Conservation (phyloP, 2,888 invertebrate genomes). For the Synanthedon andrenaeformis region DNA sequence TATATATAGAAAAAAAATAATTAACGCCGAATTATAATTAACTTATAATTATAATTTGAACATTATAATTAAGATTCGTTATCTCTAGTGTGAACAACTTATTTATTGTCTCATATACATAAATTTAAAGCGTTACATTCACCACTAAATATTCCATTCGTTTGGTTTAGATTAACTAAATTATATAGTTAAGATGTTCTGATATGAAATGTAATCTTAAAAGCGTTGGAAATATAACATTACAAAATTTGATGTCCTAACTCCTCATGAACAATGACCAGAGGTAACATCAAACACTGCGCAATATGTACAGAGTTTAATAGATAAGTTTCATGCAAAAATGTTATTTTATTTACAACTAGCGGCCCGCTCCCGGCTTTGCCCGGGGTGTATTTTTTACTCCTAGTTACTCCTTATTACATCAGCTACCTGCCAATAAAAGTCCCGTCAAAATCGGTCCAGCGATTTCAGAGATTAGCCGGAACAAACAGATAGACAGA, state of each 20-base stretch:
- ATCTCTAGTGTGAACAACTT: not conserved
- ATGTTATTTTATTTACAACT: constrained; percentile 20
- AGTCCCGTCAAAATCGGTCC: too few relatives aligned
- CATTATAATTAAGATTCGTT: not conserved
- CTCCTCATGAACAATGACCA: constrained; percentile 46
- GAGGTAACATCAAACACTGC: constrained; percentile 21
- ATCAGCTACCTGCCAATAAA: too few relatives aligned
- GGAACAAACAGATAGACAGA: too few relatives aligned
- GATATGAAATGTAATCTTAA: constrained; percentile 25
- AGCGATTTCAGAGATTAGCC: too few relatives aligned
- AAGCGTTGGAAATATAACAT: constrained; percentile 34
- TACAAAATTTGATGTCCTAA: constrained; percentile 43
- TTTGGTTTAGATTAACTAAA: constrained; percentile 18
- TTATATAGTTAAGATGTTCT: constrained; percentile 42
- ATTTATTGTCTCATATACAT: constrained; percentile 15
- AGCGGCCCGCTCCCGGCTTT: too few relatives aligned
- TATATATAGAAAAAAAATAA: not conserved
- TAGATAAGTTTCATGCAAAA: constrained; percentile 26
- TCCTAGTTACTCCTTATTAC: too few relatives aligned
- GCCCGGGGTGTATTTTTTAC: too few relatives aligned
- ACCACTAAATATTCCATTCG: constrained; percentile 12
- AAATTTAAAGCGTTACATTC: constrained; percentile 19
- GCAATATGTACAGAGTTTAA: constrained; percentile 27
- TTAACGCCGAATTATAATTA: too few relatives aligned
- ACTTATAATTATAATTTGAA: too few relatives aligned